Conservation (phyloP, 2,888 invertebrate species). For the Tetanocera ferruginea region DNA sequence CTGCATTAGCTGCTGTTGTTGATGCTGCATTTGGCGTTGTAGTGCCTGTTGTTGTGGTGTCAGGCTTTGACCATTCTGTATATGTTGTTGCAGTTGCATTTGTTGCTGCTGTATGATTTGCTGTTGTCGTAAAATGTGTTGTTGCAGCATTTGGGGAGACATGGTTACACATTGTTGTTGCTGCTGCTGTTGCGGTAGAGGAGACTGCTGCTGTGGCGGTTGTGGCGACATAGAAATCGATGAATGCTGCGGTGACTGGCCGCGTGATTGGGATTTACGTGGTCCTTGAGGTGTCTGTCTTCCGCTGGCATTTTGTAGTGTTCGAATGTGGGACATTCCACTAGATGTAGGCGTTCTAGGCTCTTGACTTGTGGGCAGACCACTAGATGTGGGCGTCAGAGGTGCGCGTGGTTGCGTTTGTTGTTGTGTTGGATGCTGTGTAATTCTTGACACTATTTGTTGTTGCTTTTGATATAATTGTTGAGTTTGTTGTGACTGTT, state of each 20-base stretch:
- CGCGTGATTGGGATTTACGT: slow-evolving; percentile 57
- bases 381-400: slow-evolving; percentile 52
- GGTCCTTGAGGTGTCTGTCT: slow-evolving; percentile 60
- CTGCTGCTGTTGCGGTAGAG: slow-evolving; percentile 55
- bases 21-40: slow-evolving; percentile 74
- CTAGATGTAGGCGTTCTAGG: slow-evolving; percentile 46
- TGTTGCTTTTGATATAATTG: slow-evolving; percentile 47
- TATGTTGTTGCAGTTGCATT: slow-evolving; percentile 61
- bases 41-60: slow-evolving; percentile 65
- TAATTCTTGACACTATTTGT: slow-evolving; percentile 45
- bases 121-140: slow-evolving; percentile 61
- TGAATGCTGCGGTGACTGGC: slow-evolving; percentile 57
- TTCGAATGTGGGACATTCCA: slow-evolving; percentile 52
- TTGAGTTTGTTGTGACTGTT: slow-evolving; percentile 53
- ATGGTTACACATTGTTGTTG: slow-evolving; percentile 60
- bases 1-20: slow-evolving; percentile 69
- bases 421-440: slow-evolving; percentile 60
- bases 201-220: slow-evolving; percentile 54
- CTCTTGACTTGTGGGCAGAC: slow-evolving; percentile 39
- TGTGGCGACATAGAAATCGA: slow-evolving; percentile 63
- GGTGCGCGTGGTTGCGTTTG: slow-evolving; percentile 55
- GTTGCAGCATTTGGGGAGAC: slow-evolving; percentile 61
- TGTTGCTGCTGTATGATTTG: slow-evolving; percentile 64
- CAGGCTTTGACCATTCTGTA: slow-evolving; percentile 63
- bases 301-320: slow-evolving; percentile 56